Conservation (phyloP, 2,888 invertebrate species). For the Sthenelais limicola region DNA sequence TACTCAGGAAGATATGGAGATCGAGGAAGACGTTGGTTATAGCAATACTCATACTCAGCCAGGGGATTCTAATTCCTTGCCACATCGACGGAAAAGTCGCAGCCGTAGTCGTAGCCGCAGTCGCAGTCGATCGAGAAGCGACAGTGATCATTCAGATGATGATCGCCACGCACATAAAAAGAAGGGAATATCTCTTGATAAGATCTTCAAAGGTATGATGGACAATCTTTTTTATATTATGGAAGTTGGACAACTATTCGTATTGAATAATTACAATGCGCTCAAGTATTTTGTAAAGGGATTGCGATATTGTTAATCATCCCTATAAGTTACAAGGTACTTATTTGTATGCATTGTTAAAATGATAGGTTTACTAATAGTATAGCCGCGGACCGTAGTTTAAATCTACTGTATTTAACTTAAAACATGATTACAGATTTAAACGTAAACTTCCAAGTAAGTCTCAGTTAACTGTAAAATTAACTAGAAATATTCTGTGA, state of each 20-base stretch:
- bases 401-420: too few species aligned
- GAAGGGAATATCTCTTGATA: background rate
- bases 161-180: constrained; percentile 12
- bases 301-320: constrained; percentile 40
- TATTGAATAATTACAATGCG: background rate
- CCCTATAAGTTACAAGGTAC: background rate
- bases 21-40: background rate
- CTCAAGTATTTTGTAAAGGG: constrained; percentile 58
- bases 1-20: constrained; percentile 44
- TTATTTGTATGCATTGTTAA: too few species aligned
- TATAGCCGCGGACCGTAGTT: too few species aligned
- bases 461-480: too few species aligned
- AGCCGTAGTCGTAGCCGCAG: background rate
- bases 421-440: too few species aligned
- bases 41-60: too few species aligned
- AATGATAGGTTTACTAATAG: too few species aligned
- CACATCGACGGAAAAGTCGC: too few species aligned
- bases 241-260: background rate
- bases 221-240: background rate
- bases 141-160: constrained; percentile 12
- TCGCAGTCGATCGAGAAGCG: background rate
- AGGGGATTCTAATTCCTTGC: too few species aligned
- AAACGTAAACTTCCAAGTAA: too few species aligned
- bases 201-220: background rate
- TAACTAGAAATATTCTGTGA: background rate